Base-by-base conservation (phyloP, 2,888 invertebrate genomes). In the Nephrotoma guestfalica region DNA sequence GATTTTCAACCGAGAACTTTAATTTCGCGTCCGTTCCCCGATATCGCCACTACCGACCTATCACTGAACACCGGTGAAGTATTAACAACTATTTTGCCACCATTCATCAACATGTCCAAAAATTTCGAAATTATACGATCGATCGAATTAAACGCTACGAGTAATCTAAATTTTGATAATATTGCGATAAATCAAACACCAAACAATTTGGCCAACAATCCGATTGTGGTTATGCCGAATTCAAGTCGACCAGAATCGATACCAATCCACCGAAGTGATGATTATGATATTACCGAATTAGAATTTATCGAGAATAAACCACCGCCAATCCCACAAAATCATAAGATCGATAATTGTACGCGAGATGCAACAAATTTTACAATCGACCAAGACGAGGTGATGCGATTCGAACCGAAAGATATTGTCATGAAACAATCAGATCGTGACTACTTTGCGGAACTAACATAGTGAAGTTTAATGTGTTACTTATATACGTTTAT, bases 371-470 rank as follows among this genome's bases (percentile, higher is more conserved):
- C 40, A 43, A 43, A 85, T 9, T 85, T 85, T 85, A 43, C 30
- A 3, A 85, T 85, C 43, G 42, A 42, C 9, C 30, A 7, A 18
- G 85, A 6, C 9, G 43, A 18, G 4, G 18, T 85, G 11, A 41
- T 86, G 57, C n/a, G n/a, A 41, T 86, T 86, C 41, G 51, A 86
- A 40, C 57, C 15, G 41, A 86, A 57, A 43, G 86, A 86, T 43
- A 41, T 57, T 51, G 43, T 86, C 2, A 86, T 57, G 41, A 86
- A 86, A 51, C 41, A 51, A 86, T 51, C 86, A 41, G 57, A 41
- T 7, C 41, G 86, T 40, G 86, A 86, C 57, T 43, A 43, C 11
- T 43, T 85, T 85, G 41, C 85, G 43, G 85, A 85, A 43, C 43
- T 3, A 85, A 45, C 9, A 71, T 71, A 71, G 71, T 30, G 7